Evolutionary conservation across 2,797 vertebrate genomes (phyloP).

Genomic region (Labeo calbasu): DNA sequence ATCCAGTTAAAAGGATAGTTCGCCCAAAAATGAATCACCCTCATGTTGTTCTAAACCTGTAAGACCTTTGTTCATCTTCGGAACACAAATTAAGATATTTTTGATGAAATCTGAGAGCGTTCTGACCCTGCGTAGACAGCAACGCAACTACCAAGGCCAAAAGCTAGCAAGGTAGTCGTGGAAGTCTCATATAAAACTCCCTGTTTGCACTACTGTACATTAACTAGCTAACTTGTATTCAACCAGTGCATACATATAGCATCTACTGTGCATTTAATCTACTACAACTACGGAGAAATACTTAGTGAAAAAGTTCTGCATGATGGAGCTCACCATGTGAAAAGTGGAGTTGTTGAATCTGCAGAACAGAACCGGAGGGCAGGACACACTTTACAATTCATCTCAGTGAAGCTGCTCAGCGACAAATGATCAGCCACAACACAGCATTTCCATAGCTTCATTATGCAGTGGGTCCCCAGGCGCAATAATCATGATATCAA

Average conservation of each 20-base stretch:
- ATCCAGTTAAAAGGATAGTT: background rate
- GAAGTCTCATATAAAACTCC: background rate
- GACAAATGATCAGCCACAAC: conserved; percentile 63
- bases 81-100: too few relatives aligned
- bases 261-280: background rate
- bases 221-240: background rate
- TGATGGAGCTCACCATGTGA: conserved; percentile 72
- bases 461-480: conserved; percentile 38
- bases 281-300: conserved; percentile 54
- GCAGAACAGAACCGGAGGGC: conserved; percentile 70
- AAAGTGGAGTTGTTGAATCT: conserved; percentile 71
- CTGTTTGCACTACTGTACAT: background rate
- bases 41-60: too few relatives aligned
- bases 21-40: too few relatives aligned
- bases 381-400: conserved; percentile 69
- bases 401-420: conserved; percentile 73
- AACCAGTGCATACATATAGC: background rate
- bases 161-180: background rate
- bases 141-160: too few relatives aligned
- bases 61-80: too few relatives aligned
- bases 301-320: conserved; percentile 71
- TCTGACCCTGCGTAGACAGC: too few relatives aligned
- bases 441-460: conserved; percentile 39
- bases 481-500: conserved; percentile 52
- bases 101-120: too few relatives aligned